Evolutionary conservation across 2,888 invertebrate species (phyloP), one percentile per base, ranked within the genome.

Genomic region (Drosophila diplacantha): DNA sequence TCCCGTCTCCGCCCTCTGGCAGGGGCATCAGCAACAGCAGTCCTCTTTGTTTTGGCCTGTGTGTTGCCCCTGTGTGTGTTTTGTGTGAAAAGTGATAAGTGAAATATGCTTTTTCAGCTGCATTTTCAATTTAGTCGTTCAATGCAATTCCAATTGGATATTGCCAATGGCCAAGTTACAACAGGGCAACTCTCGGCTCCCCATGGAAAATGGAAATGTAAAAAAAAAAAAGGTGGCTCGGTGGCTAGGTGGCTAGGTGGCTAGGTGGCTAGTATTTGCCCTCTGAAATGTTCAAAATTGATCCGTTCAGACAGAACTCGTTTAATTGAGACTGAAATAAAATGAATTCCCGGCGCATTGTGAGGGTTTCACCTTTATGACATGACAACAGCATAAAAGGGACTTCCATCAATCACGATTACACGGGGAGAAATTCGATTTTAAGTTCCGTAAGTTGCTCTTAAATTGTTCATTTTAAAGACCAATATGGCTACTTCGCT

Each of bases 11-110:
- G 39, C 7, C 49, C 60, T 51, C 26, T 20, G 49, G 44, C 56
- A 39, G 14, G 18, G 12, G 16, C n/a, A 34, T n/a, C 31, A 31
- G 35, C n/a, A 35, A 16, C 38, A 43, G 26, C 41, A 29, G 35
- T 26, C 31, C 24, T 60, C 63, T 75, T 73, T 81, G 67, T 75
- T 67, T 39, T 50, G 38, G 32, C 44, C 65, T 56, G 47, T 20
- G 1, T 71, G 59, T 66, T 7, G 49, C 26, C 26, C 26, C 3
- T 37, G 37, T 59, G 64, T 78, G 68, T 73, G 60, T 67, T 79
- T 80, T 78, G 82, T 78, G 84, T 75, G 84, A 73, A 81, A 78
- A 80, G 84, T 76, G 78, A 79, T 79, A 79, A 79, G 84, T 79
- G 78, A 79, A 79, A 83, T 79, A 79, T 79, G 78, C 78, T 79